Evolutionary conservation across 1,140 invertebrate genomes (phyloP), one percentile per base, ranked within the genome.

Genomic region (Phocides pigmalion): DNA sequence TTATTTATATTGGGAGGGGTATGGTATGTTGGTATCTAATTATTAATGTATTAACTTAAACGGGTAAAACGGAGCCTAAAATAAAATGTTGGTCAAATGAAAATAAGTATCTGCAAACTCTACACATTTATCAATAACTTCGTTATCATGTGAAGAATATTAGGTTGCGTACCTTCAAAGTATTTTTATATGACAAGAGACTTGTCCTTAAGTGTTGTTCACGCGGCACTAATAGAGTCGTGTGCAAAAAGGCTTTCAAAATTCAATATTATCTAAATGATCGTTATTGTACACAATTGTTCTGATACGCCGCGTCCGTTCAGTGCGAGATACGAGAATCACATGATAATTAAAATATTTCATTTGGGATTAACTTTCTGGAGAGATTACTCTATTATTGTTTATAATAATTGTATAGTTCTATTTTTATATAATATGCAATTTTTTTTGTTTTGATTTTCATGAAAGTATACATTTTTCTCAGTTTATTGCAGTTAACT

Each of bases 201-300:
- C 74, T 71, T 65, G 72, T 25, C 76, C 81, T 87, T 85, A 87
- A 84, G 41, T 66, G 17, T 58, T 37, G 54, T 76, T 70, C 82
- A 79, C 82, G 68, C 84, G 82, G 47, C 80, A 84, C 84, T 44
- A 78, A 44, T 68, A 75, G 78, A 68, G 78, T 53, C 81, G 84
- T 80, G 82, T 66, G 81, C 81, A 85, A 81, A 74, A 72, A 87
- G 82, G 81, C 82, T 85, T 87, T 82, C 53, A 70, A 65, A 62
- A 51, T 68, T 65, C 63, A 51, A 47, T 37, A 14, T 72, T 66
- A 80, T 79, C 71, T 62, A 56, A 64, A 49, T 64, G 51, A 39
- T 63, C 42, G 39, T 64, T 62, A 73, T 70, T 66, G 47, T 63
- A 53, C 17, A 39, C 32, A 65, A 72, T 65, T 68, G 63, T 53